A percentile compares a stretch with the other conserved stretches of the same genome.
Conservation (phyloP, 2,888 invertebrate genomes). For the Herminia tarsipennalis region DNA sequence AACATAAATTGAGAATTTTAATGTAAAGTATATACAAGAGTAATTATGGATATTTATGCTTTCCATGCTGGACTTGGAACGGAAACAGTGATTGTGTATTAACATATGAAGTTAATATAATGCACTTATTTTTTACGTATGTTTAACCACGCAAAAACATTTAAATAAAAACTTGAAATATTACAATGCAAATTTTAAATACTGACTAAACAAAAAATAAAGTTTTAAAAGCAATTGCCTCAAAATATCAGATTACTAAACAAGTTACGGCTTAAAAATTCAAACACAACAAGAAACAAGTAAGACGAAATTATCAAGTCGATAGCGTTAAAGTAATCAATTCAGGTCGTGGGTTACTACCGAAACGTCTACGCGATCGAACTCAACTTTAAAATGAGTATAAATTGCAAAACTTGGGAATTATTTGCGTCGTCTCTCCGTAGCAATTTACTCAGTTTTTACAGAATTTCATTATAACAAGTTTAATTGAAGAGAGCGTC, state of each 20-base stretch:
- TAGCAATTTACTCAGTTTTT: slow-evolving; percentile 75
- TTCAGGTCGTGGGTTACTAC: slow-evolving; percentile 49
- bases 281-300: slow-evolving; percentile 38
- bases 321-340: slow-evolving; percentile 61
- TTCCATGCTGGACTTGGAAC: too few species aligned
- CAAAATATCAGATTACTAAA: slow-evolving; percentile 26
- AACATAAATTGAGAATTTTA: too few species aligned
- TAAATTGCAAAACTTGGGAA: slow-evolving; percentile 79
- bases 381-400: slow-evolving; percentile 71
- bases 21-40: too few species aligned
- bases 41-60: too few species aligned
- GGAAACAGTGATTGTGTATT: too few species aligned
- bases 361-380: slow-evolving; percentile 68
- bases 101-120: too few species aligned
- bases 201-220: too few species aligned
- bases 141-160: too few species aligned
- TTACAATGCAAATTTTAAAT: too few species aligned
- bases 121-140: too few species aligned
- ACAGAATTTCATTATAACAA: slow-evolving; percentile 79
- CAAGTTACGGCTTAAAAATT: slow-evolving; percentile 26
- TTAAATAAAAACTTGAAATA: too few species aligned
- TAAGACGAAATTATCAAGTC: slow-evolving; percentile 38
- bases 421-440: slow-evolving; percentile 72
- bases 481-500: slow-evolving; percentile 82
- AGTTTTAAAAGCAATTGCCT: too few species aligned